phyloP scores from a whole-genome alignment of 2,888 invertebrate species.

The Marasmarcha lunaedactyla region DNA sequence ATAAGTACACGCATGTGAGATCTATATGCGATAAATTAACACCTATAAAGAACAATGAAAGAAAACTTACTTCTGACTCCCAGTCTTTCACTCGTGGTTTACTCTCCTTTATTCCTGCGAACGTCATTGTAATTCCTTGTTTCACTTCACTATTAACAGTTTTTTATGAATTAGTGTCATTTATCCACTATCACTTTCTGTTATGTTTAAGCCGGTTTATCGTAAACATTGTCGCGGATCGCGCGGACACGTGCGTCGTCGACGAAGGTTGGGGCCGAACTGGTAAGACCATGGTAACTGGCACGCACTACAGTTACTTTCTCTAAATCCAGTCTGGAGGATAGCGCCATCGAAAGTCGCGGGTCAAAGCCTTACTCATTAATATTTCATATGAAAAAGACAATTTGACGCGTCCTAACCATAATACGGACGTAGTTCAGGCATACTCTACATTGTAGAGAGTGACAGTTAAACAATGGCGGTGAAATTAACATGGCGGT shows the following conservation, averaged over 20 bases:
- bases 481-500: too few relatives aligned
- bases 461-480: not conserved
- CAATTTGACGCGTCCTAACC: not conserved
- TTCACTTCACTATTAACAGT: conserved; percentile 26
- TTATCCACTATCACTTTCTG: conserved; percentile 54
- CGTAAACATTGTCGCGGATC: conserved; percentile 35
- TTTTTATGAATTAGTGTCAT: conserved; percentile 21
- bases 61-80: conserved; percentile 56
- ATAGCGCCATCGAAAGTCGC: conserved; percentile 62
- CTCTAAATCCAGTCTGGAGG: conserved; percentile 40
- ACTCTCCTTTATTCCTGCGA: conserved; percentile 61
- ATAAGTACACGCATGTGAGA: conserved; percentile 24
- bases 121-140: conserved; percentile 50
- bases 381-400: conserved; percentile 19
- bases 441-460: too few relatives aligned
- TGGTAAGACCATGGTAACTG: conserved; percentile 38
- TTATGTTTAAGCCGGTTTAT: conserved; percentile 32
- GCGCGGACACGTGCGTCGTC: conserved; percentile 16
- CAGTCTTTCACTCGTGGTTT: conserved; percentile 58
- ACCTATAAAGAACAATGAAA: conserved; percentile 20
- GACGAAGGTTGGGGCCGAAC: conserved; percentile 11
- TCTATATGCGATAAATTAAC: conserved; percentile 14
- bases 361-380: conserved; percentile 51
- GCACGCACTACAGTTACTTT: conserved; percentile 69
- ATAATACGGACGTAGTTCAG: not conserved